Evolutionary conservation across 1,140 invertebrate species (phyloP).

Genomic region (Pissodes strobi): DNA sequence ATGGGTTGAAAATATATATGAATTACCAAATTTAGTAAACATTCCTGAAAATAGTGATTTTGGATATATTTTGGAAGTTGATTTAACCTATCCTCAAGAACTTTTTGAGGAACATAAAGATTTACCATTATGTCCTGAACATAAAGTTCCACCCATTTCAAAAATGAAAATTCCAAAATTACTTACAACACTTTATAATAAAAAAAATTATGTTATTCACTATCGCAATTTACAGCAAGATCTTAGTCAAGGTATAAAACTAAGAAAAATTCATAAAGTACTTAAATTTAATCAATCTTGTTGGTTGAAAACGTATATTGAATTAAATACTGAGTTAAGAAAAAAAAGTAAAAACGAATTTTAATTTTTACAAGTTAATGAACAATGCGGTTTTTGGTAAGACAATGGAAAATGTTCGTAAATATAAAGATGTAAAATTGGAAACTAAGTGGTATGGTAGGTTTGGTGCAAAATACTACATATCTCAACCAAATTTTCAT

Average conservation of each 20-base stretch:
- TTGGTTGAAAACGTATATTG: no score
- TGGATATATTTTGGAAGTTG: constrained; percentile 62
- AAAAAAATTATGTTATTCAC: no score
- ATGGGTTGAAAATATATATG: constrained; percentile 48
- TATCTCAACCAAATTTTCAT: constrained; percentile 27
- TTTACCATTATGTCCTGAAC: constrained; percentile 51
- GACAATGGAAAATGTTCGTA: no score
- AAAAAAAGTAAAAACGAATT: no score
- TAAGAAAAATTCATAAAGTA: constrained; percentile 59
- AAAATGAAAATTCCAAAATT: constrained; percentile 41
- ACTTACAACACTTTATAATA: constrained; percentile 35
- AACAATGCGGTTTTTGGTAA: no score
- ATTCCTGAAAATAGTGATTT: constrained; percentile 51
- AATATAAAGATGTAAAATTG: constrained; percentile 26
- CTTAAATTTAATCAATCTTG: constrained; percentile 59
- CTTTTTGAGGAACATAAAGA: constrained; percentile 61
- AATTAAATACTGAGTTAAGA: no score
- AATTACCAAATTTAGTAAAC: constrained; percentile 45
- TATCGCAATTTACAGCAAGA: no score
- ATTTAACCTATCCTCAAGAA: constrained; percentile 51
- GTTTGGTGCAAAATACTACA: constrained; percentile 24
- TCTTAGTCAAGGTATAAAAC: constrained; percentile 58
- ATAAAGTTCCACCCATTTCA: constrained; percentile 14
- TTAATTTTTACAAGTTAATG: no score
- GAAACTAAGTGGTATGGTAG: constrained; percentile 21